A percentile compares a stretch with the other conserved stretches of the same genome.
phyloP scores from a whole-genome alignment of 1,140 invertebrate genomes.

The Magallana angulata region DNA sequence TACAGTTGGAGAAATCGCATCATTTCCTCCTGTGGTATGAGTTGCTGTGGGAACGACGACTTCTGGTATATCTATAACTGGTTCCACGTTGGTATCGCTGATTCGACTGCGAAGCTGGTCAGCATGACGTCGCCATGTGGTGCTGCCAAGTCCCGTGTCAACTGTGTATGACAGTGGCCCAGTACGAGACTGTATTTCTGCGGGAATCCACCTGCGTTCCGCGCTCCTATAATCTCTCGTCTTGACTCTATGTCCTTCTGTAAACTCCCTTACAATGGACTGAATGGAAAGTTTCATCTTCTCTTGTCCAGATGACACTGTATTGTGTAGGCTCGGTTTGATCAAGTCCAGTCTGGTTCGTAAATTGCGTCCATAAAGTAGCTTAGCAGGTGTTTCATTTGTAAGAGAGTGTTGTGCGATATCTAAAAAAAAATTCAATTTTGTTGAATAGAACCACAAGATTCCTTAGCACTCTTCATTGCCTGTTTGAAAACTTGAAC shows the following conservation, averaged over 20 bases:
- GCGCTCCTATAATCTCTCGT: background rate
- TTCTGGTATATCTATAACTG: background rate
- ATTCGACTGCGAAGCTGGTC: conserved; percentile 27
- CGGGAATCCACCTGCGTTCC: background rate
- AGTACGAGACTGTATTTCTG: background rate
- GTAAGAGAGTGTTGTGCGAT: background rate
- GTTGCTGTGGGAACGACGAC: background rate
- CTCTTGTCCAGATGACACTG: background rate
- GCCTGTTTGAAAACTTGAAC: too few relatives aligned
- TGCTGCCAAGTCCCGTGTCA: background rate
- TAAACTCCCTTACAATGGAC: background rate
- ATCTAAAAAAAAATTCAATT: too few relatives aligned
- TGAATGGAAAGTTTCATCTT: background rate
- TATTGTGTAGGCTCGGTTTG: background rate
- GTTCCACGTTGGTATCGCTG: background rate
- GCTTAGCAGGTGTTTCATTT: conserved; percentile 30
- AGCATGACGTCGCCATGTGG: conserved; percentile 32
- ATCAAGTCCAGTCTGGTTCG: conserved; percentile 31
- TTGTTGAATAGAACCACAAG: too few relatives aligned
- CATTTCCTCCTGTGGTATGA: background rate
- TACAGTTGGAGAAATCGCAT: background rate
- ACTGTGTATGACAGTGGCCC: conserved; percentile 43
- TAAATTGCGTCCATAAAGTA: conserved; percentile 25
- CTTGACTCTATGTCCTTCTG: background rate
- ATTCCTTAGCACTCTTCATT: too few relatives aligned